Percentiles rank a stretch among this genome's conserved stretches.
Conservation (phyloP, 2,888 invertebrate genomes). For the Pomacea canaliculata region DNA sequence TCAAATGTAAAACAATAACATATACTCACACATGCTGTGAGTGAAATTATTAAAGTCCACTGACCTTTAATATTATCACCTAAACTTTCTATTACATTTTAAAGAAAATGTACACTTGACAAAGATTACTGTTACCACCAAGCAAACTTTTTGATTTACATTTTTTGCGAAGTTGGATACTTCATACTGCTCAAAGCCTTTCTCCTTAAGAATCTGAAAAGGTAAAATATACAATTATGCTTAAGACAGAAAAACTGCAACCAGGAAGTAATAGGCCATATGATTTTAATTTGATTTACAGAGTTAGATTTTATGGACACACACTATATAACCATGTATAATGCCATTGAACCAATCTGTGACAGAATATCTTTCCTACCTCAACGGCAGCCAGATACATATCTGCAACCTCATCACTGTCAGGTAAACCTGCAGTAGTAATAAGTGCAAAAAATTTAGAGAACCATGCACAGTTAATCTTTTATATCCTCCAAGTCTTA, state of each 20-base stretch:
- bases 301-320: not conserved
- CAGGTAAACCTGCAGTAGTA: slow-evolving; percentile 38
- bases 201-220: slow-evolving; percentile 44
- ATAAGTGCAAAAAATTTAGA: slow-evolving; percentile 5
- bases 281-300: not conserved
- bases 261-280: too few relatives aligned
- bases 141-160: slow-evolving; percentile 29
- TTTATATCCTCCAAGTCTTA: too few relatives aligned
- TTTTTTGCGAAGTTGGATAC: slow-evolving; percentile 64
- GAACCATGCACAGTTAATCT: too few relatives aligned
- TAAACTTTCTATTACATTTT: too few relatives aligned
- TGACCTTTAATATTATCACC: too few relatives aligned
- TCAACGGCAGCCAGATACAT: slow-evolving; percentile 56
- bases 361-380: slow-evolving; percentile 35
- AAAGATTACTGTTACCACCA: too few relatives aligned
- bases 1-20: too few relatives aligned
- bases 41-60: too few relatives aligned
- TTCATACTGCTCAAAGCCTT: slow-evolving; percentile 59
- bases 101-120: too few relatives aligned
- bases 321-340: not conserved
- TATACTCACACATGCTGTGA: too few relatives aligned
- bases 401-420: slow-evolving; percentile 52
- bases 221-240: slow-evolving; percentile 1
- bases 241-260: too few relatives aligned
- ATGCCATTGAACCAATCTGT: not conserved